phyloP scores from a whole-genome alignment of 2,113 vertebrate genomes.

The Sander lucioperca region DNA sequence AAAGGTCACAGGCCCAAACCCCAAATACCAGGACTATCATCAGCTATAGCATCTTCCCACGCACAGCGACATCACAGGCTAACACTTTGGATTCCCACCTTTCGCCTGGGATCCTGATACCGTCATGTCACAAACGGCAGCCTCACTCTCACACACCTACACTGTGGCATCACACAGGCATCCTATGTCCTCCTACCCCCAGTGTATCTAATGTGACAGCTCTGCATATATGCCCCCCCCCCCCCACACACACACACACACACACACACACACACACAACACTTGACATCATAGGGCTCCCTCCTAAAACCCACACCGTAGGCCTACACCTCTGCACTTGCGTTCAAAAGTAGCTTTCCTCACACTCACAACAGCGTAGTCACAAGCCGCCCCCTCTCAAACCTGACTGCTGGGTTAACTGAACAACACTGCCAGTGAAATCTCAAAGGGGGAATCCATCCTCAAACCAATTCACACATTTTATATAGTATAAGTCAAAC shows the following conservation, averaged over 20 bases:
- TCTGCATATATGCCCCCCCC: constrained; percentile 22
- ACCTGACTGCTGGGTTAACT: not conserved
- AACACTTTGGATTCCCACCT: constrained; percentile 36
- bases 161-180: constrained; percentile 16
- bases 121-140: constrained; percentile 23
- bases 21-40: constrained; percentile 50
- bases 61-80: constrained; percentile 26
- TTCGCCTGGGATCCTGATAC: constrained; percentile 11
- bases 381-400: constrained; percentile 37
- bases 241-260: not conserved
- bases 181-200: constrained; percentile 3
- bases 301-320: constrained; percentile 39
- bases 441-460: constrained; percentile 6
- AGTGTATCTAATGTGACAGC: constrained; percentile 14
- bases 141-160: constrained; percentile 37
- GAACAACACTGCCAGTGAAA: constrained; percentile 4
- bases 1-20: constrained; percentile 54
- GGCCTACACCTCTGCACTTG: constrained; percentile 8
- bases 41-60: constrained; percentile 39
- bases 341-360: constrained; percentile 18
- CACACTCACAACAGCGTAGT: constrained; percentile 1
- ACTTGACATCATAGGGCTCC: constrained; percentile 69
- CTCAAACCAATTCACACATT: not conserved
- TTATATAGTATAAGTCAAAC: not conserved
- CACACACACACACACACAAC: not conserved